phyloP scores from a whole-genome alignment of 2,797 vertebrate species.

The Natrix natrix region DNA sequence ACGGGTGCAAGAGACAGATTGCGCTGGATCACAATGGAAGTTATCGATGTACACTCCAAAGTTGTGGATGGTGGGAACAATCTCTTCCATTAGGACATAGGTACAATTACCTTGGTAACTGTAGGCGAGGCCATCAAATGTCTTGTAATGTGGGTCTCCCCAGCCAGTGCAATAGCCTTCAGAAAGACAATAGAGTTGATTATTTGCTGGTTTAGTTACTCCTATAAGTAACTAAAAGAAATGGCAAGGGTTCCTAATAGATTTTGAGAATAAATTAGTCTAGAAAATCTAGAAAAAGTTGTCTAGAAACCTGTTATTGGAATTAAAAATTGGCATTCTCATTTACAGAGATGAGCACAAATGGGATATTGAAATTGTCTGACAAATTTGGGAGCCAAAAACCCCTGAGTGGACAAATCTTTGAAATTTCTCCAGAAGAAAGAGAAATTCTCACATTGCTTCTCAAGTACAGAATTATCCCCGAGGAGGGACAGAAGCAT shows the following conservation, averaged over 20 bases:
- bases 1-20: conserved; percentile 75
- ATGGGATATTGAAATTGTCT: not conserved
- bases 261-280: not conserved
- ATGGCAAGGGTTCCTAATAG: not conserved
- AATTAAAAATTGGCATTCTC: not conserved
- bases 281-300: not conserved
- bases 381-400: not conserved
- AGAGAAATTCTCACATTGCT: not conserved
- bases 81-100: conserved; percentile 88
- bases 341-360: not conserved
- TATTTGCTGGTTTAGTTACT: conserved; percentile 5
- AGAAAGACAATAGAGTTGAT: conserved; percentile 6
- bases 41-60: conserved; percentile 92
- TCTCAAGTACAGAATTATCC: not conserved
- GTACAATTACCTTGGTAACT: conserved; percentile 94
- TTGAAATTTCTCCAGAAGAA: not conserved
- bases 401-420: not conserved
- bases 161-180: conserved; percentile 90
- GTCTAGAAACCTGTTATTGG: not conserved
- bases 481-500: not conserved
- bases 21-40: conserved; percentile 74
- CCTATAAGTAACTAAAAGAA: conserved; percentile 1
- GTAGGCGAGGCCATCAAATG: conserved; percentile 91
- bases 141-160: conserved; percentile 92
- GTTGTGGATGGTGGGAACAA: conserved; percentile 64